A percentile compares a stretch with the other conserved stretches of the same genome.
Conservation (phyloP, 2,113 vertebrate genomes). For the Progne subis region DNA sequence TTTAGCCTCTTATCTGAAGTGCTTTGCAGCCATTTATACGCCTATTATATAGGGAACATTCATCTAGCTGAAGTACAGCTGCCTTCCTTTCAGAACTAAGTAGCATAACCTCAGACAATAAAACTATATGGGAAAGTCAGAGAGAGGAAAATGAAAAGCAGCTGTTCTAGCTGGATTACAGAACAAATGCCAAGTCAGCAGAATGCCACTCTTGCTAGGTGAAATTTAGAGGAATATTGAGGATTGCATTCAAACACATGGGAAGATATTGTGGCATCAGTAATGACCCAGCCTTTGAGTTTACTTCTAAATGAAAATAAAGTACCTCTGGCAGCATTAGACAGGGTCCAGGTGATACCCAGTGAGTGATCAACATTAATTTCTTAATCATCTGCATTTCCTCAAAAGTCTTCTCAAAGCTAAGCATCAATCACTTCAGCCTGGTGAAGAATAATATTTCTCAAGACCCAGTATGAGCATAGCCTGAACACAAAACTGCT, state of each 20-base stretch:
- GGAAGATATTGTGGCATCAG: fast-evolving
- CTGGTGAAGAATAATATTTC: background rate
- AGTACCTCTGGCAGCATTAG: background rate
- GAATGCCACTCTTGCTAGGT: background rate
- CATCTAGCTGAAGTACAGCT: slow-evolving; percentile 1
- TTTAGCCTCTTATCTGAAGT: background rate
- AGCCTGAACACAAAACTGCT: background rate
- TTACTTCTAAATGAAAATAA: background rate
- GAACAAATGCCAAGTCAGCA: background rate
- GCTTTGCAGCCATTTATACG: background rate
- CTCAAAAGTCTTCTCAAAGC: background rate
- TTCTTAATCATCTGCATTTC: background rate
- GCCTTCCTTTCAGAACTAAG: background rate
- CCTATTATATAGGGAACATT: background rate
- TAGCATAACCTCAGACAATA: background rate
- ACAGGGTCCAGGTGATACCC: background rate
- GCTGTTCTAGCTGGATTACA: background rate
- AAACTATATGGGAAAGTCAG: background rate
- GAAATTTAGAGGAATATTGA: background rate
- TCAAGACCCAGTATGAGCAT: background rate
- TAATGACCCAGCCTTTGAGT: background rate
- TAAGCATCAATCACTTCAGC: background rate
- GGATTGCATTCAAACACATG: background rate
- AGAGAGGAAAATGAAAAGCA: slow-evolving; percentile 8
- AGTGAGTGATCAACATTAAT: background rate